Percentiles rank a stretch among this genome's conserved stretches.
phyloP scores from a whole-genome alignment of 2,113 vertebrate species.

The Ceyx melanurus region DNA sequence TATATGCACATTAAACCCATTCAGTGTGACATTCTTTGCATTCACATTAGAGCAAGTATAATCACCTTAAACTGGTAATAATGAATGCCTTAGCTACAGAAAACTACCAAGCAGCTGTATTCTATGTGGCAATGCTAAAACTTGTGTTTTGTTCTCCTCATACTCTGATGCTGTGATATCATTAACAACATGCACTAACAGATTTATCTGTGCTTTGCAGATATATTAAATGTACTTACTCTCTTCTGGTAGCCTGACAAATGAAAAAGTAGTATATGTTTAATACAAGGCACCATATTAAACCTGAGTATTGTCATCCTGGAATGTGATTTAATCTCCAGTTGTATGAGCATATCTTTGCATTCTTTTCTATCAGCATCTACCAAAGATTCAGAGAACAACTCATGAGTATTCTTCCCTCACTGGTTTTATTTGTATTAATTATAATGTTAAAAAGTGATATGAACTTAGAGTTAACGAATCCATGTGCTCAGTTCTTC shows the following conservation, averaged over 20 bases:
- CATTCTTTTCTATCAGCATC: neutral
- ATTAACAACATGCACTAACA: neutral
- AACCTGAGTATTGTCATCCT: neutral
- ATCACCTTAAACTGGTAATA: neutral
- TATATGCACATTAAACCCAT: neutral
- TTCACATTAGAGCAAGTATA: neutral
- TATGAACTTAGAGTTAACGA: neutral
- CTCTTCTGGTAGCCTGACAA: neutral
- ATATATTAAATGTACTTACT: neutral
- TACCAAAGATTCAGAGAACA: neutral
- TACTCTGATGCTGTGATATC: constrained; percentile 10
- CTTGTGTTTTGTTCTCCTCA: neutral
- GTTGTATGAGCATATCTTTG: neutral
- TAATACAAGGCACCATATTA: neutral
- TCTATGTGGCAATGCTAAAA: neutral
- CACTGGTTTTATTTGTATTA: neutral
- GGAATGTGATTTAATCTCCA: neutral
- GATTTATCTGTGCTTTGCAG: constrained; percentile 54
- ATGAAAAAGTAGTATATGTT: neutral
- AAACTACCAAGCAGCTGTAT: neutral
- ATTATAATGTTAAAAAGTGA: neutral
- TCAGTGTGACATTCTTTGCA: neutral
- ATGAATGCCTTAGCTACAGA: neutral
- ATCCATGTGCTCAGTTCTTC: neutral
- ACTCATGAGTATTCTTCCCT: neutral